Evolutionary conservation across 2,888 invertebrate genomes (phyloP).

Genomic region (Pristionchus japonicus): DNA sequence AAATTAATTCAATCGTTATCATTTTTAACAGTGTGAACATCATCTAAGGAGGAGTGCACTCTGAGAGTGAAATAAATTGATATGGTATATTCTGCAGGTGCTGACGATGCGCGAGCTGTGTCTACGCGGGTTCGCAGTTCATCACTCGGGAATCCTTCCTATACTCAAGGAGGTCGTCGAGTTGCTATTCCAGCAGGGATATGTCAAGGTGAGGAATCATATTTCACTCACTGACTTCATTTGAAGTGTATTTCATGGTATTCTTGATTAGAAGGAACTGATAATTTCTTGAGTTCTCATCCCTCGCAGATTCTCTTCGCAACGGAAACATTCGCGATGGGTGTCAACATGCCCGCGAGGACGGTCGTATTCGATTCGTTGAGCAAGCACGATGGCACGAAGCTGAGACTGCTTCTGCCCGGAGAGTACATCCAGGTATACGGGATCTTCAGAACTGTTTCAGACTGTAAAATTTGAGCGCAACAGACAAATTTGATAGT

Average conservation of each 20-base stretch:
- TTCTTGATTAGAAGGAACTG: too few species aligned
- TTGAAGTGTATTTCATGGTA: not conserved
- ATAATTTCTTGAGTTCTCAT: too few species aligned
- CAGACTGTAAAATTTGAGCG: too few species aligned
- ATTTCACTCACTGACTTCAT: not conserved
- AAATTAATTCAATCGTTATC: too few species aligned
- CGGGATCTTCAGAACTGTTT: too few species aligned
- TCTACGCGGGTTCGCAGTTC: constrained; percentile 90
- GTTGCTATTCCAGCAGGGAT: constrained; percentile 92
- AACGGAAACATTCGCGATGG: constrained; percentile 99
- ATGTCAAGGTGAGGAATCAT: constrained; percentile 83
- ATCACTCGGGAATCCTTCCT: constrained; percentile 97
- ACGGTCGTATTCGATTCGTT: constrained; percentile 96
- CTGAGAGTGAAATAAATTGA: not conserved
- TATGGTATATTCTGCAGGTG: constrained; percentile 80
- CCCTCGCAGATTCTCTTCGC: constrained; percentile 89
- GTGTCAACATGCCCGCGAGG: constrained; percentile 98
- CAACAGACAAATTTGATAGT: too few species aligned
- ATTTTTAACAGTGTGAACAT: too few species aligned
- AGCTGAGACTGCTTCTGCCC: constrained; percentile 84
- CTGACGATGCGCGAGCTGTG: constrained; percentile 81
- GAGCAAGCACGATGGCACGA: constrained; percentile 90
- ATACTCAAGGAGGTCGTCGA: constrained; percentile 99
- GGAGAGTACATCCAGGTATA: constrained; percentile 95
- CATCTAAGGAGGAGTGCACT: not conserved